Evolutionary conservation across 2,888 invertebrate genomes (phyloP).

Genomic region (Palloptera scutellata): DNA sequence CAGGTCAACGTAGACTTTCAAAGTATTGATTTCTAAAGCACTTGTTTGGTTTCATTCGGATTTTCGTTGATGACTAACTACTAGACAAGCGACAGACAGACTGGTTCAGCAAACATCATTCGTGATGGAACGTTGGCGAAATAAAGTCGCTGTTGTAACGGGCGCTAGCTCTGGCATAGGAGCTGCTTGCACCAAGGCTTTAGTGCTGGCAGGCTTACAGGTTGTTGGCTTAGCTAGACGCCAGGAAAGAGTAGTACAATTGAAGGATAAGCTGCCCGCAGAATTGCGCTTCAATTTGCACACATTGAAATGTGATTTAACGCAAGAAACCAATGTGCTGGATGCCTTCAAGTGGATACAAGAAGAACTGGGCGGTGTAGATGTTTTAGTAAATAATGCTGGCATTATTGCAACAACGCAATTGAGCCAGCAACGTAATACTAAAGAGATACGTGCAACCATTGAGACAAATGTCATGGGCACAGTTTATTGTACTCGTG

Average conservation of each 20-base stretch:
- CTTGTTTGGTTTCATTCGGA: slow-evolving; percentile 21
- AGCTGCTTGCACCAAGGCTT: slow-evolving; percentile 64
- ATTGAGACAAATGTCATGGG: slow-evolving; percentile 67
- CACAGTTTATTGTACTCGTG: slow-evolving; percentile 65
- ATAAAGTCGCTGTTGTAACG: slow-evolving; percentile 71
- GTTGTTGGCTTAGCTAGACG: slow-evolving; percentile 69
- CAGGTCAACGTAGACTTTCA: slow-evolving; percentile 3
- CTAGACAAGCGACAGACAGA: no score
- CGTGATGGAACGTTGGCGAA: slow-evolving; percentile 70
- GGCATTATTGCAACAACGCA: slow-evolving; percentile 63
- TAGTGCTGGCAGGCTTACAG: slow-evolving; percentile 66
- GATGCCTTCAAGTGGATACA: slow-evolving; percentile 67
- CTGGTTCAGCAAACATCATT: no score
- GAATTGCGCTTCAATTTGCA: slow-evolving; percentile 47
- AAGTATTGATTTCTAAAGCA: slow-evolving; percentile 15
- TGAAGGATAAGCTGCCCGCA: slow-evolving; percentile 45
- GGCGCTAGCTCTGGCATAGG: slow-evolving; percentile 74
- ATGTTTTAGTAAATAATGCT: slow-evolving; percentile 71
- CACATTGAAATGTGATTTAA: slow-evolving; percentile 64
- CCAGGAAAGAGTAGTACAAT: slow-evolving; percentile 57
- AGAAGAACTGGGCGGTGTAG: slow-evolving; percentile 67
- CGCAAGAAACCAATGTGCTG: slow-evolving; percentile 67
- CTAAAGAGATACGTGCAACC: slow-evolving; percentile 55
- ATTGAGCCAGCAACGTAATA: slow-evolving; percentile 48
- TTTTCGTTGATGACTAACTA: background rate